Base-by-base conservation (phyloP, 2,888 invertebrate species). In the Hyles lineata region DNA sequence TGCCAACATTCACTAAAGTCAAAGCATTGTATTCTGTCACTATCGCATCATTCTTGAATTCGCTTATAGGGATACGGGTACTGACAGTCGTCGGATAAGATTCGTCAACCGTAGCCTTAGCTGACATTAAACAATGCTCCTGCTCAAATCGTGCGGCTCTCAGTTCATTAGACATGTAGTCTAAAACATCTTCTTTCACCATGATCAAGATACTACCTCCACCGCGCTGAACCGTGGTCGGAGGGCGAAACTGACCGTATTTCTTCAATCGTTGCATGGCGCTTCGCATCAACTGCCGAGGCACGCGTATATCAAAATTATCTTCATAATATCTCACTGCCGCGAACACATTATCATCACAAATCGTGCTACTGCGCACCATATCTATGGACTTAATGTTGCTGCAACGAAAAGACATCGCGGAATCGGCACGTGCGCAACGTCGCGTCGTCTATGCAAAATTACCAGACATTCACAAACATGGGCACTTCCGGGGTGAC, bases 321-420 rank as follows among this genome's bases (percentile, higher is more conserved):
- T 29, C 25, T 61, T 61, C 61, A 17, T 61, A 29, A 29, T 25
- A 17, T 43, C 43, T 43, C 43, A 43, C 15, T 43, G 15, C 43
- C 43, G 43, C 43, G 43, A 15, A 43, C 43, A 3, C 43, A 43
- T 35, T 35, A 35, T 43, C 43, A 43, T 15, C 11, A 43, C 11
- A 43, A 15, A 43, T 43, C 43, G 25, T 29, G 29, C 11, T 29
- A 61, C 25, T 25, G 29, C 61, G 19, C 61, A 61, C 61, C 29
- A 61, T 17, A 29, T 29, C 61, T 11, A 19, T 61, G 1, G 1
- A 29, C 61, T 17, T 23, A 23, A 59, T 29, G 17, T 61, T 4
- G 29, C 29, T 61, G 29, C 29, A 61, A 61, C 61, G 61, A 61
- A 61, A 29, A 61, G 29, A 17, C 17, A 61, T 61, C 19, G 61